Evolutionary conservation across 2,797 vertebrate genomes (phyloP).

Genomic region (Acestrorhynchus altus): DNA sequence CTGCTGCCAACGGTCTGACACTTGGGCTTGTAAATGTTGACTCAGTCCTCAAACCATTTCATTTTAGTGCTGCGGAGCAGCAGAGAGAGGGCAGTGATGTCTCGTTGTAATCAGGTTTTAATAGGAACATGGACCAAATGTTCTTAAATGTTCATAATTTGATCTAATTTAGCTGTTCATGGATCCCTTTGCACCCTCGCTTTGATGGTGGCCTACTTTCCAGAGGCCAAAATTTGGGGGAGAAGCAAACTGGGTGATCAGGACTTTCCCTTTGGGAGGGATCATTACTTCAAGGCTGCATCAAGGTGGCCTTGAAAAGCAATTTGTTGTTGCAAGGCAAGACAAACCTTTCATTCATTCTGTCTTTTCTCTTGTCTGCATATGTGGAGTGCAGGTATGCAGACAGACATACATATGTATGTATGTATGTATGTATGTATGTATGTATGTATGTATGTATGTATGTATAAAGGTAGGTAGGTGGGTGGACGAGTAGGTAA

Average conservation of each 20-base stretch:
- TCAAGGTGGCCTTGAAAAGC: neutral
- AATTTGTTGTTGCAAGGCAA: neutral
- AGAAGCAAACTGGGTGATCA: no score
- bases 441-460: no score
- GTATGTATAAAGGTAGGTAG: no score
- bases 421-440: no score
- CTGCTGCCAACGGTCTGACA: neutral
- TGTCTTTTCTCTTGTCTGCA: neutral
- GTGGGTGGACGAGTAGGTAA: no score
- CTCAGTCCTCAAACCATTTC: neutral
- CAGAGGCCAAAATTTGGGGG: no score
- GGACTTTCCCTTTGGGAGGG: no score
- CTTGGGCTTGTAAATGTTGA: neutral
- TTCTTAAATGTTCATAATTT: neutral
- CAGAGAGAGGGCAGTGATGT: constrained; percentile 37
- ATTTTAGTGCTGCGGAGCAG: neutral
- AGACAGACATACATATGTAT: no score
- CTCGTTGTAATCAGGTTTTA: constrained; percentile 13
- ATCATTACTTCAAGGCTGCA: neutral
- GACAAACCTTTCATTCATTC: neutral
- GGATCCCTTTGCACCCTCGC: neutral
- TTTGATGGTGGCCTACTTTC: no score
- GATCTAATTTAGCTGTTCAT: neutral
- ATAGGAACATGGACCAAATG: neutral
- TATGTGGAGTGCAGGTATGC: no score